These are phyloP conservation scores for Dasyurus viverrinus DNA, from an alignment of 2,113 vertebrate genomes.

Conservation along the genomic window DNA sequence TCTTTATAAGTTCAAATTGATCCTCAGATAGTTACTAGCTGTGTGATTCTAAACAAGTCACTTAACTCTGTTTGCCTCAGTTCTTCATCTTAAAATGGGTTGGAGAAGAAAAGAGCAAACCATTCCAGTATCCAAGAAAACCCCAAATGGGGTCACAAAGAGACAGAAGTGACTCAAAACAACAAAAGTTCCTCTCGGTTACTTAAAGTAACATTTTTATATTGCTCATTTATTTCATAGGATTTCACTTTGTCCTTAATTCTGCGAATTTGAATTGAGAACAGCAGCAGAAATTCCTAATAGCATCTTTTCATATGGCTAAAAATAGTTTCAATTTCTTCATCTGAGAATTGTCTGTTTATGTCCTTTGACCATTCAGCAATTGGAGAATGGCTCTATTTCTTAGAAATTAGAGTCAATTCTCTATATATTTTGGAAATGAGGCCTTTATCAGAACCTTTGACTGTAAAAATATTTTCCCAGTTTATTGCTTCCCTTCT, in stretches of 20 bases:
- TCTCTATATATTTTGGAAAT: no score
- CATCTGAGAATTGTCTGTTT: no score
- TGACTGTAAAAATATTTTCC: no score
- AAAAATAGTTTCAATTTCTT: no score
- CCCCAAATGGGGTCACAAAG: background rate
- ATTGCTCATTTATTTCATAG: accelerated
- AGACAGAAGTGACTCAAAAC: background rate
- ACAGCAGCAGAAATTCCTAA: background rate
- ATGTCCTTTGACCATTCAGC: no score
- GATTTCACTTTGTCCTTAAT: background rate
- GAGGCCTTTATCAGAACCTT: no score
- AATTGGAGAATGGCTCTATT: no score
- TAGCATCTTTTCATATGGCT: no score
- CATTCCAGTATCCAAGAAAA: no score
- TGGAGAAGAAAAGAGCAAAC: no score
- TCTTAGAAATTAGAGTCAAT: no score
- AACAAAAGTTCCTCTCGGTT: background rate
- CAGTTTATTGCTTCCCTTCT: no score
- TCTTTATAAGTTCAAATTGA: background rate
- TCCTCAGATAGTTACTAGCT: background rate
- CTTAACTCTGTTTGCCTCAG: background rate
- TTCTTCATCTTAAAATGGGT: background rate
- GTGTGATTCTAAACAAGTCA: background rate
- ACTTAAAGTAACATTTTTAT: background rate
- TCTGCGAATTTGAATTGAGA: background rate